These are phyloP conservation scores for Chelon labrosus DNA, from an alignment of 2,797 vertebrate species.

Conservation along the genomic window DNA sequence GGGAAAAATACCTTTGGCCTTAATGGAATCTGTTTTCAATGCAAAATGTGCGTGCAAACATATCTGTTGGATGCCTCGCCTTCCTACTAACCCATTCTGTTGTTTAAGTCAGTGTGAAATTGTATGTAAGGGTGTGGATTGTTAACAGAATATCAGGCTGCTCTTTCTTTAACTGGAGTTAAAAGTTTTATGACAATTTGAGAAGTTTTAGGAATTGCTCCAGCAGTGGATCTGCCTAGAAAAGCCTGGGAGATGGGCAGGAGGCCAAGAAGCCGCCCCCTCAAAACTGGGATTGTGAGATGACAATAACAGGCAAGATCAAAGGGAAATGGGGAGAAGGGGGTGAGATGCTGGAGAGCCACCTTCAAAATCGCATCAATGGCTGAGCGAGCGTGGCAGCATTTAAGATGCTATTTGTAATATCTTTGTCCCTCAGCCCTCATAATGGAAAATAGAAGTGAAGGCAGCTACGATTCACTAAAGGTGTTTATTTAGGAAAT, in stretches of 20 bases:
- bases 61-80: conserved; percentile 64
- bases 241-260: conserved; percentile 54
- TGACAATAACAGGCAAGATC: conserved; percentile 73
- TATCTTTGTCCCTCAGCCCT: conserved; percentile 60
- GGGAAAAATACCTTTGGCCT: conserved; percentile 75
- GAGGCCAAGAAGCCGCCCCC: conserved; percentile 61
- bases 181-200: conserved; percentile 63
- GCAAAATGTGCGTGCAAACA: conserved; percentile 71
- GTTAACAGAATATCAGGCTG: conserved; percentile 63
- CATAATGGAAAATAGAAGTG: conserved; percentile 49
- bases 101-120: conserved; percentile 76
- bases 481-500: conserved; percentile 37
- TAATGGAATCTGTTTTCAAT: conserved; percentile 82
- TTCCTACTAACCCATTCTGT: conserved; percentile 61
- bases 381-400: conserved; percentile 66
- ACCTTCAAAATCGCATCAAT: conserved; percentile 73
- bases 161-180: conserved; percentile 57
- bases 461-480: conserved; percentile 40
- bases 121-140: conserved; percentile 69
- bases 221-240: conserved; percentile 18
- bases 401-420: conserved; percentile 74
- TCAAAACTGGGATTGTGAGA: conserved; percentile 66
- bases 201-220: conserved; percentile 60
- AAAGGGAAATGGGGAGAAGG: conserved; percentile 56
- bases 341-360: conserved; percentile 60